These are phyloP conservation scores for Drosophila burlai DNA, from an alignment of 1,140 invertebrate genomes.

Conservation along the genomic window DNA sequence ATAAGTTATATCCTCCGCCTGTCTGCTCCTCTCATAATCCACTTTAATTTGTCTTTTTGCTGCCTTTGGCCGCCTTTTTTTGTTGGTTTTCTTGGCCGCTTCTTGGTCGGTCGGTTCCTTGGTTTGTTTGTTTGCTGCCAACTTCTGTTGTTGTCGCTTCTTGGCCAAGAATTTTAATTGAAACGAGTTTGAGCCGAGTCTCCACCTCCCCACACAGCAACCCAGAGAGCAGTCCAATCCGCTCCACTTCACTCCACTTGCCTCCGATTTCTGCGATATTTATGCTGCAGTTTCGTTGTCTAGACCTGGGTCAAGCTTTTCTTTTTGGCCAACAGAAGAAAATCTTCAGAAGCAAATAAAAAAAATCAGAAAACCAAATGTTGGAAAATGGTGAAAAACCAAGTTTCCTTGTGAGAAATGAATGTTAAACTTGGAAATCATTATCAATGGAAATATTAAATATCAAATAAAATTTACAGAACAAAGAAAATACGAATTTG, in stretches of 20 bases:
- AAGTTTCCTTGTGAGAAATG: background rate
- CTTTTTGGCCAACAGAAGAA: conserved; percentile 36
- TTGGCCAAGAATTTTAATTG: conserved; percentile 76
- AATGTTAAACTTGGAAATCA: background rate
- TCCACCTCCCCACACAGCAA: conserved; percentile 11
- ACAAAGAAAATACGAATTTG: too few relatives aligned
- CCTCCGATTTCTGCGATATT: conserved; percentile 15
- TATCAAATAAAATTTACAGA: background rate
- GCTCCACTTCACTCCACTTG: conserved; percentile 22
- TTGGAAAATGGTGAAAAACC: background rate
- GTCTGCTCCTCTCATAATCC: conserved; percentile 68
- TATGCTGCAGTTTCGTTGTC: conserved; percentile 29
- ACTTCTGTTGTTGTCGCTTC: conserved; percentile 54
- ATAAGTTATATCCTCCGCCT: conserved; percentile 39
- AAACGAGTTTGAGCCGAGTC: conserved; percentile 68
- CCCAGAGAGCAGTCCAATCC: conserved; percentile 18
- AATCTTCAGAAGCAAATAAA: conserved; percentile 22
- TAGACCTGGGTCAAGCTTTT: conserved; percentile 72
- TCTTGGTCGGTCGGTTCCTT: conserved; percentile 40
- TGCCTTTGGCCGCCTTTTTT: conserved; percentile 44
- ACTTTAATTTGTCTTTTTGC: conserved; percentile 80
- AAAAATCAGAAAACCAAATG: too few relatives aligned
- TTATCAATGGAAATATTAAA: background rate
- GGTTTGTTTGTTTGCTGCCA: conserved; percentile 49
- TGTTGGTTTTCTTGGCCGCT: conserved; percentile 44